phyloP scores from a whole-genome alignment of 2,113 vertebrate species.

The Felis catus region F.catus_Fca126_mat1.0 CM031418.1:98550001-98550500 shows the following conservation, averaged over 20 bases:
- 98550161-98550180: not conserved
- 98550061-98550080: not conserved
- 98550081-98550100: not conserved
- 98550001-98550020: too few relatives aligned
- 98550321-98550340: not conserved
- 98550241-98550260: not conserved
- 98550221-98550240: not conserved
- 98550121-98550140: not conserved
- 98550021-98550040: not conserved
- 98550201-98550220: not conserved
- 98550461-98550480: too few relatives aligned
- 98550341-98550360: not conserved
- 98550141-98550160: not conserved
- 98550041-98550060: not conserved
- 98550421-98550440: too few relatives aligned
- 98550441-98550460: too few relatives aligned
- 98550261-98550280: not conserved
- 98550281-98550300: not conserved
- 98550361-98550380: not conserved
- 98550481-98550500: too few relatives aligned
- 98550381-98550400: not conserved
- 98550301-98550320: not conserved
- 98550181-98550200: not conserved
- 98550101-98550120: not conserved
- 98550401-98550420: too few relatives aligned